These are phyloP conservation scores for Stylophora pistillata DNA, from an alignment of 64 coral and sea anemone genomes.

Conservation along the genomic window DNA sequence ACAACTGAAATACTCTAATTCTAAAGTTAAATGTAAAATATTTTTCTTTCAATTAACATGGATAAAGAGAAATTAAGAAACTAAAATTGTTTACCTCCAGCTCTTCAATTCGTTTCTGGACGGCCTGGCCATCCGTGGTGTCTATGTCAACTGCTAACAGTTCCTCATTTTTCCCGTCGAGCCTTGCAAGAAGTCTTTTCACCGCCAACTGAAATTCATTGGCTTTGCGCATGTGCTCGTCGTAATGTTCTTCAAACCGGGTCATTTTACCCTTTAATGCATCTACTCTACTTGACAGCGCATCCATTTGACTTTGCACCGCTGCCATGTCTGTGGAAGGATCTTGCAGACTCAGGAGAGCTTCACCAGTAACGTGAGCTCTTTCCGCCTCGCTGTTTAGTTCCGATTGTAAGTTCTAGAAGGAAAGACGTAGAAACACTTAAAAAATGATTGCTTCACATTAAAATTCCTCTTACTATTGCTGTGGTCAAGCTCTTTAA, in stretches of 20 bases:
- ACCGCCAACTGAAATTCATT: conserved; percentile 76
- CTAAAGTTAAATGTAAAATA: no score
- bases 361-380: conserved; percentile 37
- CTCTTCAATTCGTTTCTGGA: conserved; percentile 68
- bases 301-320: conserved; percentile 71
- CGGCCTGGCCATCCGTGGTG: conserved; percentile 55
- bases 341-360: conserved; percentile 70
- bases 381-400: conserved; percentile 37
- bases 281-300: conserved; percentile 64
- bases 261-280: conserved; percentile 70
- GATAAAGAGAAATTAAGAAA: background rate
- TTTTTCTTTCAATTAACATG: background rate
- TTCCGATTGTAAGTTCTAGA: conserved; percentile 62
- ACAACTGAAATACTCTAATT: no score
- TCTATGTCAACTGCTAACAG: conserved; percentile 56
- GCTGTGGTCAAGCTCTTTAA: background rate
- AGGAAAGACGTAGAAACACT: background rate
- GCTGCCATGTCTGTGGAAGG: conserved; percentile 56
- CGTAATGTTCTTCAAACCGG: conserved; percentile 85
- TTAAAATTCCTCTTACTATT: no score
- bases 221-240: conserved; percentile 83
- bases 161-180: conserved; percentile 68
- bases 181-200: conserved; percentile 61
- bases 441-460: background rate
- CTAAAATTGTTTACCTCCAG: conserved; percentile 54